Percentiles rank a stretch among this genome's conserved stretches.
Evolutionary conservation across 2,797 vertebrate genomes (phyloP).

Genomic region (Urophycis tenuis): DNA sequence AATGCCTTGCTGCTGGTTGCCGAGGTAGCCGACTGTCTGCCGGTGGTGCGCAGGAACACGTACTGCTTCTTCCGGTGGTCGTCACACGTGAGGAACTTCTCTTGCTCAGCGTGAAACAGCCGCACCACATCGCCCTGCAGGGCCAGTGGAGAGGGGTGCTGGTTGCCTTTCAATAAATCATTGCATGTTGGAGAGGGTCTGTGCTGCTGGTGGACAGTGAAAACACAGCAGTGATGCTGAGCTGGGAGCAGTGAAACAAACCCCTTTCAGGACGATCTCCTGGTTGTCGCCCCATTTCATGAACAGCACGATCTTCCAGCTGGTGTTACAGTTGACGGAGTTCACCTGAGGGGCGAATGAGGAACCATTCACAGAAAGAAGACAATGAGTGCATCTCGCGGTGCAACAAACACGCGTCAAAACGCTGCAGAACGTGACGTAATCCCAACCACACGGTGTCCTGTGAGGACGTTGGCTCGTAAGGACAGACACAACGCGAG

Average conservation of each 20-base stretch:
- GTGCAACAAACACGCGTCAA: neutral
- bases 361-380: neutral
- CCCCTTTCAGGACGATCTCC: conserved; percentile 91
- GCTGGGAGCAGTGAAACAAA: conserved; percentile 49
- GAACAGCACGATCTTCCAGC: conserved; percentile 97
- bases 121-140: conserved; percentile 90
- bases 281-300: conserved; percentile 99
- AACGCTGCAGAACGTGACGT: too few relatives aligned
- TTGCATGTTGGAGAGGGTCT: neutral
- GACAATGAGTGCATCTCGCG: neutral
- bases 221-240: too few relatives aligned
- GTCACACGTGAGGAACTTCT: conserved; percentile 96
- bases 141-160: neutral
- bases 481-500: too few relatives aligned
- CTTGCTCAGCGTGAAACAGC: conserved; percentile 94
- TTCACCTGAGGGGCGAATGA: conserved; percentile 77
- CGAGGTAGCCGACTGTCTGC: conserved; percentile 91
- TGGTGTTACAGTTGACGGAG: conserved; percentile 96
- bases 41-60: conserved; percentile 91
- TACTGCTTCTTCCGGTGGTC: conserved; percentile 96
- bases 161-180: too few relatives aligned
- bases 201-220: neutral
- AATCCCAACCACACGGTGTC: too few relatives aligned
- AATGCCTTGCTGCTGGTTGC: conserved; percentile 97
- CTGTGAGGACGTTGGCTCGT: too few relatives aligned